phyloP scores from a whole-genome alignment of 2,888 invertebrate species.

The Harpalus rubripes region DNA sequence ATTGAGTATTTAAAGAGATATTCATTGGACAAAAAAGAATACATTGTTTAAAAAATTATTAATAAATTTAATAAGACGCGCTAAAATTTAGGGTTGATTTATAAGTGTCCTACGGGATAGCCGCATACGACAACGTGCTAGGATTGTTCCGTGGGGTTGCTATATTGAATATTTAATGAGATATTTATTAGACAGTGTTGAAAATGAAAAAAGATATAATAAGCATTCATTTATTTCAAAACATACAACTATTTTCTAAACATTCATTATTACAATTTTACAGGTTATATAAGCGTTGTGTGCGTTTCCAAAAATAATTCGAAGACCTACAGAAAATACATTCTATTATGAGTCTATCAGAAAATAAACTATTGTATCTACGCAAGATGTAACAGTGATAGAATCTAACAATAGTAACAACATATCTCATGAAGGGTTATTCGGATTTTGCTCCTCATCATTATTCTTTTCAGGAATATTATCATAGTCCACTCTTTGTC shows the following conservation, averaged over 20 bases:
- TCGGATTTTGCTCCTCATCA: conserved; percentile 63
- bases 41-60: too few species aligned
- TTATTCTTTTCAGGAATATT: conserved; percentile 66
- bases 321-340: neutral
- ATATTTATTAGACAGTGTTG: too few species aligned
- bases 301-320: conserved; percentile 24
- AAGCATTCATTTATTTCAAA: conserved; percentile 61
- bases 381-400: conserved; percentile 63
- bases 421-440: conserved; percentile 37
- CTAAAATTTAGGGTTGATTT: too few species aligned
- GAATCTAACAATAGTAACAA: conserved; percentile 65
- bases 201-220: conserved; percentile 30
- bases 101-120: too few species aligned
- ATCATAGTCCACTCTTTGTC: conserved; percentile 68
- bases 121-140: too few species aligned
- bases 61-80: too few species aligned
- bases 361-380: conserved; percentile 45
- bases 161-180: too few species aligned
- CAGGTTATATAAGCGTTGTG: conserved; percentile 50
- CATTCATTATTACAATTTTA: conserved; percentile 27
- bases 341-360: neutral
- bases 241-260: conserved; percentile 54
- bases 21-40: too few species aligned
- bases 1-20: too few species aligned
- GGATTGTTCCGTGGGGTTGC: too few species aligned